Evolutionary conservation across 1,140 invertebrate genomes (phyloP), one percentile per base, ranked within the genome.

Genomic region (Himalopsyche phryganea): DNA sequence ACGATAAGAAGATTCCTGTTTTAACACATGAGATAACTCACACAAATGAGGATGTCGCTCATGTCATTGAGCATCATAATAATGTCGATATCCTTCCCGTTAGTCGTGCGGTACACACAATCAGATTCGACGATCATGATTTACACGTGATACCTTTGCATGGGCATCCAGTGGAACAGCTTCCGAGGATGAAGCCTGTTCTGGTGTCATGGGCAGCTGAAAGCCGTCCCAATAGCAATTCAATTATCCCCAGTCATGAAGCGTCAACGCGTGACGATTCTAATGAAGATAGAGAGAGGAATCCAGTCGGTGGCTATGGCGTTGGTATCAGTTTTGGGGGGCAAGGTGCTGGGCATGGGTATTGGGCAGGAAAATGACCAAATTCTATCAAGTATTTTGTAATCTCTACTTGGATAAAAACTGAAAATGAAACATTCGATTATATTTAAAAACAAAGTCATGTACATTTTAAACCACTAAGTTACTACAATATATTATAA

Each of bases 341-440:
- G 20, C 61, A 58, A 17, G 61, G 61, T 6, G 61, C 55, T 11
- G 61, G 61, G 36, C 61, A 63, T 35, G 61, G 61, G 17, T 63
- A 50, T 51, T 63, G 55, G 15, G 45, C 48, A 11, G 46, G 42
- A 42, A 14, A 46, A 28, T 46, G 23, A 28, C 3, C 4, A 28
- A n/a, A n/a, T n/a, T n/a, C n/a, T n/a, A n/a, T n/a, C n/a, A n/a
- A n/a, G n/a, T n/a, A n/a, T n/a, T n/a, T n/a, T n/a, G n/a, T n/a
- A n/a, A n/a, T n/a, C n/a, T n/a, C n/a, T n/a, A n/a, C n/a, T n/a
- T n/a, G n/a, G n/a, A n/a, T n/a, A n/a, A n/a, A n/a, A n/a, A n/a
- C n/a, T n/a, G n/a, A n/a, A n/a, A n/a, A n/a, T n/a, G n/a, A n/a
- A n/a, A n/a, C n/a, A n/a, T n/a, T n/a, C n/a, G n/a, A n/a, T n/a